phyloP scores from a whole-genome alignment of 2,888 invertebrate species.

The Caenorhabditis wallacei region DNA sequence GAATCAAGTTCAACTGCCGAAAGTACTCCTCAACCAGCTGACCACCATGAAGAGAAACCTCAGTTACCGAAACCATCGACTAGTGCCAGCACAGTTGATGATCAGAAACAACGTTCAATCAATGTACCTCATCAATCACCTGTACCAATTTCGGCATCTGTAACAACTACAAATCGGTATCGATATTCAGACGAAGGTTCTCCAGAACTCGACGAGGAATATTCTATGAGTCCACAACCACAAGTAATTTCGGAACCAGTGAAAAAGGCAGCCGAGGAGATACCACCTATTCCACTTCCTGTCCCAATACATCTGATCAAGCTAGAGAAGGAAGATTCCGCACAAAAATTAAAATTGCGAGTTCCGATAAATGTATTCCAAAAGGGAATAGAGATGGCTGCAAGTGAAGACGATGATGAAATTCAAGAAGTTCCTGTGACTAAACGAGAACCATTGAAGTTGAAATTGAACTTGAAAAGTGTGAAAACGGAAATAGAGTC shows the following conservation, averaged over 20 bases:
- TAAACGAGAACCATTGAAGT: conserved; percentile 30
- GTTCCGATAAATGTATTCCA: conserved; percentile 17
- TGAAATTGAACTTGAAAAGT: conserved; percentile 44
- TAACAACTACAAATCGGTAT: background rate
- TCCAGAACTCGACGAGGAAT: conserved; percentile 35
- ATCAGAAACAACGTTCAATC: background rate
- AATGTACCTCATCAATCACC: background rate
- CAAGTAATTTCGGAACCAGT: background rate
- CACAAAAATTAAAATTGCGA: conserved; percentile 17
- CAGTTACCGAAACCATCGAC: background rate
- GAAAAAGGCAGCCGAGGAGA: background rate
- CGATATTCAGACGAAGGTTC: conserved; percentile 10
- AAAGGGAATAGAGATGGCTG: conserved; percentile 10
- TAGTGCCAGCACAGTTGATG: background rate
- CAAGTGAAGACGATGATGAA: conserved; percentile 15
- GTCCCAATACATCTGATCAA: conserved; percentile 36
- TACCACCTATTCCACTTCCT: conserved; percentile 28
- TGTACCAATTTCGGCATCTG: background rate
- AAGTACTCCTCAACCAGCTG: background rate
- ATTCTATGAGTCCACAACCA: conserved; percentile 3
- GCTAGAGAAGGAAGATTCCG: conserved; percentile 34
- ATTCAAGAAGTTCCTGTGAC: background rate
- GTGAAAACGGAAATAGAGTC: conserved; percentile 21
- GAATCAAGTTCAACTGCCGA: conserved; percentile 9
- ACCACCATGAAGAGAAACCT: background rate